Base-by-base conservation (phyloP, 2,113 vertebrate species). In the Campylomormyrus tamandua region DNA sequence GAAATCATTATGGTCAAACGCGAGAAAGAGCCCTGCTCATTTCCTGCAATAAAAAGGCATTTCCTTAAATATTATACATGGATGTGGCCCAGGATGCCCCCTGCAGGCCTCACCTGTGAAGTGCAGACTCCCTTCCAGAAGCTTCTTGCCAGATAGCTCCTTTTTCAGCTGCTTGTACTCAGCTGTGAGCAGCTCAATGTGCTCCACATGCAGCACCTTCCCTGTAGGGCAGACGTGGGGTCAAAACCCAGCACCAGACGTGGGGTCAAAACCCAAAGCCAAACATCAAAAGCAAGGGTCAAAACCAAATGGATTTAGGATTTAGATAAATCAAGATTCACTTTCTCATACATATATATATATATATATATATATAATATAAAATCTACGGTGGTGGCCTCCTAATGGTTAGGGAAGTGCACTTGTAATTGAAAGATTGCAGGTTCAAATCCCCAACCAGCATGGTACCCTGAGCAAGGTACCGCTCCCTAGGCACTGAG, bases 131-230 rank as follows among this genome's bases (percentile, higher is more conserved):
- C 97, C 98, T 90, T 98, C 96, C 89, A 96, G 93, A 52, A 99
- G 95, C 3, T 94, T 93, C 92, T 98, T 98, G 0, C 97, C 97
- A 48, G 93, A 45, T 19, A 98, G 95, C 87, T 97, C 96, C 90
- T 94, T 97, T 93, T 98, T 98, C 92, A 99, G 95, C 87, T 94
- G 94, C 88, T 96, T 97, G 93, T 94, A 99, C 35, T 98, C 97
- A 17, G 97, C 97, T 66, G 97, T 96, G 85, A 98, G 91, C 90
- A 99, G 96, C 92, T 98, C 98, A 7, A 99, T 97, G 88, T 99
- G 98, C 90, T 99, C 98, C 91, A 97, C 98, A 0, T 99, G 98
- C 5, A 99, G 95, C 90, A 97, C 80, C 93, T 97, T 94, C 87
- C 93, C 98, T 99, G 92, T 5, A 53, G 74, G 87, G 84, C 85